These are phyloP conservation scores for Chionomys nivalis DNA, from an alignment of 2,113 vertebrate species.

Conservation along the genomic window DNA sequence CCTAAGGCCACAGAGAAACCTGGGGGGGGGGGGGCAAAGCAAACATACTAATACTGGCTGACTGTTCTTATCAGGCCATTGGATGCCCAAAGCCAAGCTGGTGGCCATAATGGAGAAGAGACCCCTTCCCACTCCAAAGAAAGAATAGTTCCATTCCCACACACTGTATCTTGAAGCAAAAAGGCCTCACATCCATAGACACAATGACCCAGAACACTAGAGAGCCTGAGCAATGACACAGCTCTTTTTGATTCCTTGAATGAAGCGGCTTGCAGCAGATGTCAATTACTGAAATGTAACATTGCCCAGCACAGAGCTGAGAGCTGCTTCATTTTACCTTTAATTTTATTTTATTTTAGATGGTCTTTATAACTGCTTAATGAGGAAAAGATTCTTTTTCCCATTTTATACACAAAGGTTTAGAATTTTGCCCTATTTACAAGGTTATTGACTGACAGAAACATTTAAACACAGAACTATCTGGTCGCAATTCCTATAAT, in stretches of 20 bases:
- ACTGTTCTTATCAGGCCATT: neutral
- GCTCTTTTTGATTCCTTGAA: neutral
- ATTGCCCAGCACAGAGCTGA: neutral
- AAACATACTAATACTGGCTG: neutral
- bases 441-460: neutral
- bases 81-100: neutral
- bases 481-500: neutral
- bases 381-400: neutral
- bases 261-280: neutral
- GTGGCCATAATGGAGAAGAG: neutral
- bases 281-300: constrained; percentile 32
- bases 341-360: neutral
- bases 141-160: neutral
- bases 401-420: neutral
- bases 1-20: neutral
- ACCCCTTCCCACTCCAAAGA: neutral
- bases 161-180: constrained; percentile 2
- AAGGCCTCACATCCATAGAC: neutral
- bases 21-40: neutral
- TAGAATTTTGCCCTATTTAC: constrained; percentile 15
- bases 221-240: neutral
- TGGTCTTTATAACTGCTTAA: neutral
- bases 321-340: constrained; percentile 20
- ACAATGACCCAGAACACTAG: neutral
- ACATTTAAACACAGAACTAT: neutral